These are phyloP conservation scores for Linnaemya tessellans DNA, from an alignment of 2,888 invertebrate species.

Conservation along the genomic window DNA sequence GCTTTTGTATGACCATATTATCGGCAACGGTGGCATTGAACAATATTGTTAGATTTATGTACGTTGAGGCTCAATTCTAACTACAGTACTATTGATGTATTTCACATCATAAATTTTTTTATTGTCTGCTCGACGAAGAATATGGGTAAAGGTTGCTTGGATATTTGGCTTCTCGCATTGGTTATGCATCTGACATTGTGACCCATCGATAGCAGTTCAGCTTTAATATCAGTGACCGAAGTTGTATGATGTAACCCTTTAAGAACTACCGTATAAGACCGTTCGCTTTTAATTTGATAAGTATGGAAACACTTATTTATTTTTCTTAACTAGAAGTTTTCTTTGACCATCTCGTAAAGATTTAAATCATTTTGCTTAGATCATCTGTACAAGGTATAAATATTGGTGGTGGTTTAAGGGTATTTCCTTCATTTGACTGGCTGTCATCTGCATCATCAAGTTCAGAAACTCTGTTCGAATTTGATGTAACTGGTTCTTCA, in stretches of 20 bases:
- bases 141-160: conserved; percentile 7
- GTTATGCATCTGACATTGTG: conserved; percentile 27
- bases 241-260: conserved; percentile 24
- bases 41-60: conserved; percentile 22
- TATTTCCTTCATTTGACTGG: background rate
- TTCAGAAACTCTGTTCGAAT: conserved; percentile 6
- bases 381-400: conserved; percentile 33
- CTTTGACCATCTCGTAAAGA: conserved; percentile 15
- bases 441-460: background rate
- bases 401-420: conserved; percentile 15
- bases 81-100: conserved; percentile 26
- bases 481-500: conserved; percentile 18
- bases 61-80: conserved; percentile 22
- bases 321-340: conserved; percentile 23
- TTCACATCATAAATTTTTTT: conserved; percentile 34
- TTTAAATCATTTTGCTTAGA: conserved; percentile 33
- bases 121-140: conserved; percentile 7
- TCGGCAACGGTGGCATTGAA: conserved; percentile 32
- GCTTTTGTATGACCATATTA: conserved; percentile 25
- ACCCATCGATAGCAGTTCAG: conserved; percentile 13
- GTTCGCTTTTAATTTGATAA: conserved; percentile 17
- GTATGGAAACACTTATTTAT: conserved; percentile 25
- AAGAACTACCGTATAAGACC: conserved; percentile 30
- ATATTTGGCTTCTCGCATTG: conserved; percentile 31
- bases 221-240: conserved; percentile 16